Base-by-base conservation (phyloP, 2,113 vertebrate genomes). In the Asarcornis scutulata region DNA sequence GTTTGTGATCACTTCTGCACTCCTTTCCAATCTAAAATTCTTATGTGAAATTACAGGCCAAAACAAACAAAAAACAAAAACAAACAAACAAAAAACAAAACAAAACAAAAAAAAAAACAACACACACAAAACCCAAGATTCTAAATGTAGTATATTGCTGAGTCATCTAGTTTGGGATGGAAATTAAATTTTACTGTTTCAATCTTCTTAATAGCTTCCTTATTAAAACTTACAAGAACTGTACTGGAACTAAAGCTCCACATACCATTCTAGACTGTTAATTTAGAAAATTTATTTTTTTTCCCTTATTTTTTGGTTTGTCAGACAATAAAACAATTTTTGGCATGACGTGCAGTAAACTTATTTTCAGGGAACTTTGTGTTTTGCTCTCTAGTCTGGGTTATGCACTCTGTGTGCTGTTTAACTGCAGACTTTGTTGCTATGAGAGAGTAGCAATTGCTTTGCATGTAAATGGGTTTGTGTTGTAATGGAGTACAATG, bases 401-500 rank as follows among this genome's bases (percentile, higher is more conserved):
- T 73, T 83, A 73, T 64, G 38, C 62, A n/a, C 42, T 42, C 16
- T 64, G 17, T 1, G 2, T 76, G n/a, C 50, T 52, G 4, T 76
- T 50, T 68, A 63, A 50, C 23, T 82, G 31, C 62, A 87, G 66
- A 32, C 62, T 89, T 89, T 68, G 77, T 91, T 77, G n/a, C 60
- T 73, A 38, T 58, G 50, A 38, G 53, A 69, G 34, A 80, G 34
- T n/a, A 53, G 63, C 42, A 67, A 6, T 71, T 91, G 77, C 25
- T 94, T 82, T 86, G 44, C 21, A 17, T 86, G 81, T 84, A 73
- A n/a, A n/a, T 77, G n/a, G 23, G 76, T 74, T 83, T 36, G 3
- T 67, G 31, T 68, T 69, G 40, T 74, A 32, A 55, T 50, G 26
- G n/a, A 34, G 34, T 77, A 48, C 2, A 7, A 31, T 0, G 0